These are phyloP conservation scores for Dendronephthya gigantea DNA, from an alignment of 64 coral and sea anemone genomes.

Conservation along the genomic window DNA sequence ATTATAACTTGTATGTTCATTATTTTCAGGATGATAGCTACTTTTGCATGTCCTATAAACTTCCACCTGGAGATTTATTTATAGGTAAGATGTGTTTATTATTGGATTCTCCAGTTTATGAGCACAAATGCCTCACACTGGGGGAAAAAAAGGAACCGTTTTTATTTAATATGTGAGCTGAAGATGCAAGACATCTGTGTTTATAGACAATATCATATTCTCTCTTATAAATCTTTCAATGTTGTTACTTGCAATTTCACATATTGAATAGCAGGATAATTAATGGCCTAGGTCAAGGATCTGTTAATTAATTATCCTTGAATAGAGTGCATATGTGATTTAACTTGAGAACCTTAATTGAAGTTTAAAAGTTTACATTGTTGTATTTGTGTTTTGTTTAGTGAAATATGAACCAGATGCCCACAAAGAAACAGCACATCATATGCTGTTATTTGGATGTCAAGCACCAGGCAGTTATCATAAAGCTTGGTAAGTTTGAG, in stretches of 20 bases:
- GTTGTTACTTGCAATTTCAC: too few species aligned
- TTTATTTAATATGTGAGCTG: too few species aligned
- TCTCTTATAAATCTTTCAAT: too few species aligned
- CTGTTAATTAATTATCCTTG: too few species aligned
- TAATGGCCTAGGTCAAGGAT: too few species aligned
- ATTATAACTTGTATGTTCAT: neutral
- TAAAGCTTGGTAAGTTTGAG: conserved; percentile 57
- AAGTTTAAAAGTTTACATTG: neutral
- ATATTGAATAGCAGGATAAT: too few species aligned
- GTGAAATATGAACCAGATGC: conserved; percentile 76
- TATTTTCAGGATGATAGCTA: conserved; percentile 58
- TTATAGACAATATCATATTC: neutral
- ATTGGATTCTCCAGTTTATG: neutral
- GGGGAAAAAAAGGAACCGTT: too few species aligned
- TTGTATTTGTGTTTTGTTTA: conserved; percentile 17
- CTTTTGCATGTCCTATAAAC: conserved; percentile 62
- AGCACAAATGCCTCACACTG: neutral
- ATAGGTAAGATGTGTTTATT: conserved; percentile 41
- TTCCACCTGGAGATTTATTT: conserved; percentile 39
- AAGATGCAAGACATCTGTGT: too few species aligned
- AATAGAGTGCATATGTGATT: too few species aligned
- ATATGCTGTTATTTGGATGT: conserved; percentile 92
- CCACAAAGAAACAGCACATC: conserved; percentile 59
- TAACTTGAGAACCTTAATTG: neutral
- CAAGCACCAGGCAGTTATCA: conserved; percentile 33